Evolutionary conservation across 2,113 vertebrate species (phyloP), one percentile per base, ranked within the genome.

Genomic region (Solenodon paradoxus): DNA sequence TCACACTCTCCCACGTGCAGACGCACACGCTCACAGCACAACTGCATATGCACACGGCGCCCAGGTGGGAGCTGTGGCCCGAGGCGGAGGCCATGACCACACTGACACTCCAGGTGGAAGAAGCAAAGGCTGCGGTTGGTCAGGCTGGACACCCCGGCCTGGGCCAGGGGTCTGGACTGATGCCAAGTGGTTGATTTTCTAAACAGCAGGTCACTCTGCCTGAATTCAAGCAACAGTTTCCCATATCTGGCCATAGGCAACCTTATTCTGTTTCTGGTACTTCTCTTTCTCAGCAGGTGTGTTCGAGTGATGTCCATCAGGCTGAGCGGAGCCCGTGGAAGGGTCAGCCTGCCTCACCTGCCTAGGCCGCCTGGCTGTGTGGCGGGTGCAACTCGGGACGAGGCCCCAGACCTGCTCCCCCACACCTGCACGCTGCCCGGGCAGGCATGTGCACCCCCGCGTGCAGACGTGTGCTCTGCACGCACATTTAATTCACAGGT

Each of bases 291-390:
- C 38, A 32, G 26, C 3, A 15, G 80, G 28, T 42, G 80, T 35
- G 42, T 42, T 16, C 38, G 0, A 35, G 40, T 0, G 28, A 0
- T 5, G 0, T 11, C 30, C 1, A 24, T 35, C 22, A 22, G 55
- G 19, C 47, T 12, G 3, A 12, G 2, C 9, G 26, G 51, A 10
- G 47, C n/a, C 78, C 20, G 24, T 0, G 4, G 22, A 22, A 6
- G 9, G 6, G 9, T 28, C n/a, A 9, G 7, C 5, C 17, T n/a
- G 17, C n/a, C 9, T 16, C 6, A 6, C 0, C 0, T 1, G 5
- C n/a, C 49, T 0, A n/a, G 71, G 55, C 59, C 3, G 0, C 8
- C 40, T 0, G 10, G 4, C 5, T 20, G 3, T 28, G 19, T 42
- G 53, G 7, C 1, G 7, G 72, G n/a, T n/a, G n/a, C n/a, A n/a